Evolutionary conservation across 2,797 vertebrate genomes (phyloP).

Genomic region (Pseudochromis fuscus): DNA sequence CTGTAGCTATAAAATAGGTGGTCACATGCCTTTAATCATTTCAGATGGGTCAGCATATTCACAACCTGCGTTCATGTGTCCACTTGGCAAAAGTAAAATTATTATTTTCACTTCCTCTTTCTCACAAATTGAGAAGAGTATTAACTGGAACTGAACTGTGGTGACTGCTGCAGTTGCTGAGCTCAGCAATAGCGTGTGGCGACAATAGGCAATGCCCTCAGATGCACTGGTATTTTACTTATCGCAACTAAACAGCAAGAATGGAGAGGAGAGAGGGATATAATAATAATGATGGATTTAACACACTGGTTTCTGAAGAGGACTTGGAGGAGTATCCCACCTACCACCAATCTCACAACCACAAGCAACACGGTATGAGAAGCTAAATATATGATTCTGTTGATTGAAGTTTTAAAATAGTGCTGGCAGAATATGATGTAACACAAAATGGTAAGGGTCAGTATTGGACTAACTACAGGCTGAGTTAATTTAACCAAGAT

Average conservation of each 20-base stretch:
- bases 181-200: constrained; percentile 5
- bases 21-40: not conserved
- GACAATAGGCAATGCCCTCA: not conserved
- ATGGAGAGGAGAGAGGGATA: constrained; percentile 9
- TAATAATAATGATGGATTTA: constrained; percentile 9
- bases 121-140: not conserved
- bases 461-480: too few species aligned
- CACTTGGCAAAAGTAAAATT: not conserved
- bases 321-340: not conserved
- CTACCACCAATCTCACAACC: not conserved
- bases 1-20: not conserved
- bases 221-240: not conserved
- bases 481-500: too few species aligned
- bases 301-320: constrained; percentile 25
- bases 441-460: too few species aligned
- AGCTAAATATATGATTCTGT: not conserved
- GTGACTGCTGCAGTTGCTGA: not conserved
- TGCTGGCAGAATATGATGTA: not conserved
- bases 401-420: not conserved
- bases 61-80: not conserved
- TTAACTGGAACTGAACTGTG: not conserved
- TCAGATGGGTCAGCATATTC: not conserved
- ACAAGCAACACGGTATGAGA: constrained; percentile 29
- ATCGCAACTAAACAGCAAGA: constrained; percentile 4
- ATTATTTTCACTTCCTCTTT: not conserved